These are phyloP conservation scores for Drosophila mayaguana DNA, from an alignment of 2,888 invertebrate genomes.

Conservation along the genomic window DNA sequence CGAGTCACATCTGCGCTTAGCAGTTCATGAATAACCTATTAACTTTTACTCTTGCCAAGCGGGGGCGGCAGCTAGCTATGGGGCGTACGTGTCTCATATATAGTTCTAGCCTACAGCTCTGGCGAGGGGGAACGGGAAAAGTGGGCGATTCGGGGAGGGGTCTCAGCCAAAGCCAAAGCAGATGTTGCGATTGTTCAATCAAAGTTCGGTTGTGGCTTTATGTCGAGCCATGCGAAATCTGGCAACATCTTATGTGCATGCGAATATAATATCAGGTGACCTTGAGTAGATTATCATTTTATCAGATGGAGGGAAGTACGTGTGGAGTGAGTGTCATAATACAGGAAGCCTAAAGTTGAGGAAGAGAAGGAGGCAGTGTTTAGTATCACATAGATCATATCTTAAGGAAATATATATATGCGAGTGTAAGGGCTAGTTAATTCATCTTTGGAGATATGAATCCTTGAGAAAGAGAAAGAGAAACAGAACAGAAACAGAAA, in stretches of 20 bases:
- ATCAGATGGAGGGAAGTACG: not conserved
- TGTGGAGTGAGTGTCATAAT: not conserved
- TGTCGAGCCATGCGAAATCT: constrained; percentile 14
- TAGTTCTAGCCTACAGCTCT: not conserved
- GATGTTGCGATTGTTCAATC: constrained; percentile 58
- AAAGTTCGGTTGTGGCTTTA: constrained; percentile 51
- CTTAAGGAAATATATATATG: too few relatives aligned
- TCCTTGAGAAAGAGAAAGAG: too few relatives aligned
- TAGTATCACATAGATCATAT: too few relatives aligned
- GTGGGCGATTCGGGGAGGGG: not conserved
- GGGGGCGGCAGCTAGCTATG: not conserved
- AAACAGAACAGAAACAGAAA: too few relatives aligned
- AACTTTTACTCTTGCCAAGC: constrained; percentile 68
- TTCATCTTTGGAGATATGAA: too few relatives aligned
- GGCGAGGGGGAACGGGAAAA: not conserved
- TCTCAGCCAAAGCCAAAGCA: constrained; percentile 6
- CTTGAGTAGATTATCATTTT: not conserved
- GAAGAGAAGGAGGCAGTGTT: too few relatives aligned
- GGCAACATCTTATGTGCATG: constrained; percentile 12
- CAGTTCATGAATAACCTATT: constrained; percentile 82
- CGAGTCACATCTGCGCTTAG: constrained; percentile 81
- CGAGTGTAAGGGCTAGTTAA: too few relatives aligned
- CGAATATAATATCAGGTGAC: constrained; percentile 19
- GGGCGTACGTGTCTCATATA: constrained; percentile 46
- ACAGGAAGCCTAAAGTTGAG: too few relatives aligned